Base-by-base conservation (phyloP, 2,888 invertebrate species). In the Watsonalla cultraria region DNA sequence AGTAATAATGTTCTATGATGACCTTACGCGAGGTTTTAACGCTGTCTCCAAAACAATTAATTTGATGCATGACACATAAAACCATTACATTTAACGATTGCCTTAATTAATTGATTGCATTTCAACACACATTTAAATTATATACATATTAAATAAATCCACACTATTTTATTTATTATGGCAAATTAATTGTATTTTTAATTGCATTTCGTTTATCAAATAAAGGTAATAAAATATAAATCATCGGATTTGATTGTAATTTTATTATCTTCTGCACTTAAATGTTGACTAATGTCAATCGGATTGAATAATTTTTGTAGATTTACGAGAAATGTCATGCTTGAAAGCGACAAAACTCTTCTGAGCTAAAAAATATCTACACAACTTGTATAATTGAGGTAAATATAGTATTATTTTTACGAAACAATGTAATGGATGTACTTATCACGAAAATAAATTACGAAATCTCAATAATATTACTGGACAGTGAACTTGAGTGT, bases 391-490 rank as follows among this genome's bases (percentile, higher is more conserved):
- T 24, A 2, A 24, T 24, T 24, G 4, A 24, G 24, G 24, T 24
- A 24, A 24, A 24, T 24, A 24, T 4, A 24, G 24, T 24, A 2
- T 24, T 24, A 1, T 2, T 5, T 42, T 4, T 5, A 42, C 11
- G 11, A 11, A 11, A 42, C 5, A 11, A 42, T 42, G 24, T 42
- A 37, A 37, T 37, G 2, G 37, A 5, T 11, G 11, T 11, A 42
- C 42, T 11, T 42, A 5, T 5, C 42, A 42, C 5, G 42, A 42
- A 8, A 42, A 42, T 42, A 42, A 7, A 47, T 47, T 47, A 57
- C 61, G 61, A 57, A 59, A 58, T 66, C 54, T 61, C 63, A 62
- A 51, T 53, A 51, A 62, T 62, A 61, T 62, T 52, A 57, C 54
- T 51, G 52, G 53, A 61, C 47, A 55, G 62, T 58, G 51, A 53